Evolutionary conservation across 2,797 vertebrate genomes (phyloP).

Genomic region (Alca torda): DNA sequence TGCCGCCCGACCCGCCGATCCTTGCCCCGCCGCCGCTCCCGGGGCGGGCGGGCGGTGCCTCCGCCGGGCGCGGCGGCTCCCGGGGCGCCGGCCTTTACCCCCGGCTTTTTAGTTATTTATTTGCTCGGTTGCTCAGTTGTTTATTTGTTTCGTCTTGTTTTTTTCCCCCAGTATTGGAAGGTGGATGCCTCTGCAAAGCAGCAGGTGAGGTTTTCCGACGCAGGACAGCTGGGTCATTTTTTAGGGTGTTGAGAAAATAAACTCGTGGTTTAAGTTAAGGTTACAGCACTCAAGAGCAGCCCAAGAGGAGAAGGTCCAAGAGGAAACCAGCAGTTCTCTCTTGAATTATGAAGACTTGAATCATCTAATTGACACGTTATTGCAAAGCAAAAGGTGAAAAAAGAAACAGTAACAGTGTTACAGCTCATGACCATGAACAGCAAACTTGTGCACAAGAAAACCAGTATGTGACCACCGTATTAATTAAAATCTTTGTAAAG

Average conservation of each 20-base stretch:
- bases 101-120: accelerated
- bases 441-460: neutral
- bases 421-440: neutral
- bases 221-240: neutral
- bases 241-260: neutral
- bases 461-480: neutral
- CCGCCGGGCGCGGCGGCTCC: neutral
- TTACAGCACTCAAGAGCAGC: accelerated
- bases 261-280: accelerated
- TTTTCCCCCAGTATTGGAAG: accelerated
- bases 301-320: neutral
- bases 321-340: neutral
- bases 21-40: neutral
- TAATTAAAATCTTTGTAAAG: neutral
- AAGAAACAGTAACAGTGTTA: neutral
- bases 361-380: neutral
- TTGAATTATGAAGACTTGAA: neutral
- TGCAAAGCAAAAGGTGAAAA: neutral
- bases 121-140: neutral
- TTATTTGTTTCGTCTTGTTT: neutral
- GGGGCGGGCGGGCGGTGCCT: neutral
- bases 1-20: neutral
- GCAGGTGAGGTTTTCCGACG: too few species aligned
- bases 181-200: neutral
- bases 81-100: neutral